Evolutionary conservation across 2,888 invertebrate species (phyloP).

Genomic region (Parascotia fuliginaria): DNA sequence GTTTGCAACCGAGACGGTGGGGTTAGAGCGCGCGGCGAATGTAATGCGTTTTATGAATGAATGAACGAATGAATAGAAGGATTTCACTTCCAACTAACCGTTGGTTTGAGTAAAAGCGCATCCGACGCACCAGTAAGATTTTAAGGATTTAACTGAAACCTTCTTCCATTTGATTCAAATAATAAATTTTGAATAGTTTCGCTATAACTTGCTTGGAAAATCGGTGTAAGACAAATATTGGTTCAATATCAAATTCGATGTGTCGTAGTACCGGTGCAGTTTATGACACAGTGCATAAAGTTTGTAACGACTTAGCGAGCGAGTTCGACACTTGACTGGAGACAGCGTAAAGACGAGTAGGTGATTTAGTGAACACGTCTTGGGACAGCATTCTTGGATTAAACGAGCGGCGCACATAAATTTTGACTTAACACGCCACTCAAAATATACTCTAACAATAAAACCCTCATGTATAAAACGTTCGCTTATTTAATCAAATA

Average conservation of each 20-base stretch:
- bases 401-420: constrained; percentile 32
- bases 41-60: constrained; percentile 83
- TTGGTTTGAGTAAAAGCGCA: constrained; percentile 68
- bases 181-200: constrained; percentile 53
- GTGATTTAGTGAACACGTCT: constrained; percentile 34
- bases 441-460: constrained; percentile 32
- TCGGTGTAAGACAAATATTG: constrained; percentile 33
- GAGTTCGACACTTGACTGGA: constrained; percentile 55
- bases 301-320: constrained; percentile 52
- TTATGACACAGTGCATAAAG: constrained; percentile 66
- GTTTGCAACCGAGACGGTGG: constrained; percentile 59
- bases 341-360: constrained; percentile 30
- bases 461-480: constrained; percentile 28
- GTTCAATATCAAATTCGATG: constrained; percentile 50
- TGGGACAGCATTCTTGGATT: constrained; percentile 24
- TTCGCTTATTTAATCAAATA: constrained; percentile 18
- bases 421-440: constrained; percentile 31
- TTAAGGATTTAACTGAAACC: constrained; percentile 27
- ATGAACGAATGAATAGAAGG: constrained; percentile 74
- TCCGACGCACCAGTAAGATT: constrained; percentile 40
- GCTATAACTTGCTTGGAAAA: constrained; percentile 22
- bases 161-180: constrained; percentile 33
- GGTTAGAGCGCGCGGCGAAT: constrained; percentile 54
- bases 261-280: constrained; percentile 53
- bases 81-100: constrained; percentile 76